phyloP scores from a whole-genome alignment of 2,113 vertebrate species.

The Orycteropus afer region DNA sequence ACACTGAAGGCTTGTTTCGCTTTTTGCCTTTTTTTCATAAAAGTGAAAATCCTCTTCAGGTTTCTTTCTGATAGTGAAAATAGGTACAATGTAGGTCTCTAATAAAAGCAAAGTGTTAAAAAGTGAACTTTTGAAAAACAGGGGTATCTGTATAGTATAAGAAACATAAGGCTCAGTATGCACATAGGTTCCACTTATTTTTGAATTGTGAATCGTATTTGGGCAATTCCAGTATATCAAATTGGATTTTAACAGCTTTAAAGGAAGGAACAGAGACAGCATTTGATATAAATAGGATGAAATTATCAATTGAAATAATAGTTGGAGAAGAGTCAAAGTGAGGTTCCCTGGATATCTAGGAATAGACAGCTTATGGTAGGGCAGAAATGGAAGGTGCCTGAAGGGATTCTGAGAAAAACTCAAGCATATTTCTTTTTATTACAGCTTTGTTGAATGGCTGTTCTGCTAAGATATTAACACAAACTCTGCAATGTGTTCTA shows the following conservation, averaged over 20 bases:
- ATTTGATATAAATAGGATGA: background rate
- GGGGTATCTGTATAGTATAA: too few species aligned
- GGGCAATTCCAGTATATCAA: background rate
- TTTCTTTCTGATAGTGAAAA: too few species aligned
- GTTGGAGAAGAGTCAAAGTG: background rate
- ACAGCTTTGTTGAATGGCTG: background rate
- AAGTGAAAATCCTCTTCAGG: too few species aligned
- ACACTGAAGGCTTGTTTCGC: too few species aligned
- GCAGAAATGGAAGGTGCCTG: background rate
- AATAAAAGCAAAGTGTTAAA: too few species aligned
- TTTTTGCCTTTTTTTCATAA: too few species aligned
- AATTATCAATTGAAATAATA: background rate
- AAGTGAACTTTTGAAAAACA: too few species aligned
- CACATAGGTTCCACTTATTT: background rate
- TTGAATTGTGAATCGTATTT: background rate
- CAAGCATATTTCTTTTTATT: background rate
- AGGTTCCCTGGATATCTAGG: background rate
- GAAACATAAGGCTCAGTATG: background rate
- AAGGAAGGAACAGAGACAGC: background rate
- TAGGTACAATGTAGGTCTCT: too few species aligned
- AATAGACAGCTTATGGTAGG: background rate
- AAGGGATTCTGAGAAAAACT: background rate
- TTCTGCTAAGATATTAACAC: conserved; percentile 20
- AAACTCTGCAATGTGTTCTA: background rate
- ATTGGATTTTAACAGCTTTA: background rate